Base-by-base conservation (phyloP, 53 echinoderm and acorn worm genomes). In the Glandiceps talaboti region DNA sequence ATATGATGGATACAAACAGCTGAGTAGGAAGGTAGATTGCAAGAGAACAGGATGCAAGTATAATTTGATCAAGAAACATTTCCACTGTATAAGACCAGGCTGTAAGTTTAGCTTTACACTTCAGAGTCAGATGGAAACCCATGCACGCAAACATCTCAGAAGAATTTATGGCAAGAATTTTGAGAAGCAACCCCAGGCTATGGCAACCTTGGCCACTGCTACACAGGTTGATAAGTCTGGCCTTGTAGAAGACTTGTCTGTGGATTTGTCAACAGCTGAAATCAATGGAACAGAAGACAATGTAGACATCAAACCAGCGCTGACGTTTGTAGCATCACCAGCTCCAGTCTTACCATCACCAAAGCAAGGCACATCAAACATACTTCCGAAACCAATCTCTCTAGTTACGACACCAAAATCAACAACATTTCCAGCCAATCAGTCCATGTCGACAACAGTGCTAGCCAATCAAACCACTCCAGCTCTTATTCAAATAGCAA, bases 141-240 rank as follows among this genome's bases (percentile, higher is more conserved):
- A 99, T 27, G 99, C 93, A 28, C 89, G 99, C 14, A 99, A 99
- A 74, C 99, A 99, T 86, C 93, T 99, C 93, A 87, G 99, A 27
- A 93, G 99, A 27, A 94, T 99, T 86, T 99, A 94, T 72, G 99
- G 99, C 30, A 99, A 94, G 81, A 91, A 90, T 77, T 99, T 99
- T 45, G 64, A 45, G 64, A 45, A 45, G 64, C 64, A 45, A 45
- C 64, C 64, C 6, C 64, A 45, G 20, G 64, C 64, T 20, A 45
- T 45, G 64, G 64, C 64, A 12, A 45, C 6, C 20, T 20, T 45
- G 64, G 64, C 64, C 64, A 45, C 6, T 45, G 64, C 64, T 45
- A 45, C 64, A 6, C 64, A 45, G 20, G 64, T 45, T 45, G 64
- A 45, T 6, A 45, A 45, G 64, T 12, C 20, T 12, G 64, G 64